Percentiles rank a stretch among this genome's conserved stretches.
Conservation (phyloP, 2,797 vertebrate species). For the Poliocrania exsul region DNA sequence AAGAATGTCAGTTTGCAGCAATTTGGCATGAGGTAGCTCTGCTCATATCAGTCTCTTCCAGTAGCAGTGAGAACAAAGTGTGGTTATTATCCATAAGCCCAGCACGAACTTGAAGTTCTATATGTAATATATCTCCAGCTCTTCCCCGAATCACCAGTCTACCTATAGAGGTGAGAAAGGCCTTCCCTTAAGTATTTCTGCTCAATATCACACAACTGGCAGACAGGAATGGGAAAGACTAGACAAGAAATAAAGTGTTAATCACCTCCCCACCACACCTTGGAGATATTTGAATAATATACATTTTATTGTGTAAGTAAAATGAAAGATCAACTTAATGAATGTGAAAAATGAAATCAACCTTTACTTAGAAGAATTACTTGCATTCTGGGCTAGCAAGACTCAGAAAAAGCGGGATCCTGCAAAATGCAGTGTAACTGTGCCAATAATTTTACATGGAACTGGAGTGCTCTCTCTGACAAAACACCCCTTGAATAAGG, state of each 20-base stretch:
- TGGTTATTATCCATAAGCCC: conserved; percentile 38
- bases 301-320: background rate
- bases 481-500: background rate
- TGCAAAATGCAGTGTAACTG: background rate
- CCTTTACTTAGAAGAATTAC: background rate
- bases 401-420: background rate
- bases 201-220: background rate
- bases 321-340: background rate
- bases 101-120: conserved; percentile 34
- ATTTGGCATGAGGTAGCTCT: conserved; percentile 61
- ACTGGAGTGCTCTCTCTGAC: background rate
- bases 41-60: conserved; percentile 54
- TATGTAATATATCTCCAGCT: conserved; percentile 28
- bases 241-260: background rate
- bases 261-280: accelerated
- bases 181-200: conserved; percentile 12
- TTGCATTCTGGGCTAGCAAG: background rate
- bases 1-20: conserved; percentile 69
- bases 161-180: background rate
- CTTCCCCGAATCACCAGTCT: background rate
- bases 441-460: conserved; percentile 10
- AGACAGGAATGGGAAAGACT: background rate
- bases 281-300: background rate
- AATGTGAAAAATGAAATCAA: conserved; percentile 3
- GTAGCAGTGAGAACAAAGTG: conserved; percentile 47